Base-by-base conservation (phyloP, 2,113 vertebrate species). In the Orycteropus afer region DNA sequence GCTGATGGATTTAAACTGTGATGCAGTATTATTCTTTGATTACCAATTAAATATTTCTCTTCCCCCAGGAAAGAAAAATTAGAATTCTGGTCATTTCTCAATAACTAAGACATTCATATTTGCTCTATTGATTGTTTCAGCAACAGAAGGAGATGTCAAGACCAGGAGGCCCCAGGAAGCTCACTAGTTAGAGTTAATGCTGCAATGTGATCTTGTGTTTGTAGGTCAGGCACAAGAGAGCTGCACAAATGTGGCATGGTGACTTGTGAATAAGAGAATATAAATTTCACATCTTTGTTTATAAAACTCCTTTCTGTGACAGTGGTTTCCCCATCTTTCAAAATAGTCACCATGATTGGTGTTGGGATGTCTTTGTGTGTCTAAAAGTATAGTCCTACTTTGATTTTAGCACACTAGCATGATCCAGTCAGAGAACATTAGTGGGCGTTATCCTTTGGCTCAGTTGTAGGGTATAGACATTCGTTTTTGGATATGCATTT, bases 51-150 rank as follows among this genome's bases (percentile, higher is more conserved):
- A 89, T 69, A 63, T 12, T 86, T 4, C 11, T 63, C n/a, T 3
- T 6, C 29, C 12, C 37, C 13, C 9, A 73, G 76, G 42, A 89
- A 93, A 95, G 63, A 94, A 93, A 69, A 80, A 90, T 93, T 76
- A 95, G 34, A 86, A 86, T 94, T 94, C 57, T 89, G 25, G 18
- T 67, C 40, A 23, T 12, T 78, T 40, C 42, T 86, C 55, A 76
- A 25, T 63, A 74, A 29, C 22, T 86, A 82, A 88, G 34, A 86
- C 65, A 83, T 80, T 78, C 42, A 40, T 73, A 78, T 77, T 94
- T 94, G 63, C 86, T 94, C 71, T 63, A 22, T 83, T 91, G 76
- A 94, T 42, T 89, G 3, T 89, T 1, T 91, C 82, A 89, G n/a
- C 94, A 84, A n/a, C 45, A 83, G 51, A 86, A 59, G 25, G 29